phyloP scores from a whole-genome alignment of 92 coral and sea anemone species.

The Zoanthus sansibaricus region DNA sequence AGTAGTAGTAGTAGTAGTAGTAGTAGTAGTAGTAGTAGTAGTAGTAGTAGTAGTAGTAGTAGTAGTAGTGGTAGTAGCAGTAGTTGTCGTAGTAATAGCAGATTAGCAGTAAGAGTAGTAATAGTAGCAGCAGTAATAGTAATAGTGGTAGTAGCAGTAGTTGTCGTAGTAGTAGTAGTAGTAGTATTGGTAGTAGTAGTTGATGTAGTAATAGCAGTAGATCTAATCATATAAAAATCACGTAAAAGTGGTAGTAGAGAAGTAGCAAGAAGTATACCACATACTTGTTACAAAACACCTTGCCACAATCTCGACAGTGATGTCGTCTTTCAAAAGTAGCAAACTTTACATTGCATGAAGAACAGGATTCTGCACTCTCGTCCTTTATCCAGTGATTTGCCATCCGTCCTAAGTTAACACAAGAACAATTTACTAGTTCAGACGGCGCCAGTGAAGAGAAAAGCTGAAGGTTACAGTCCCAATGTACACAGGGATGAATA shows the following conservation, averaged over 20 bases:
- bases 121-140: not conserved
- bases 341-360: constrained; percentile 81
- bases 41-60: no score
- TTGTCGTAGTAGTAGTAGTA: not conserved
- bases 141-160: no score
- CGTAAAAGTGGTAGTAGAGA: not conserved
- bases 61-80: no score
- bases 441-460: no score
- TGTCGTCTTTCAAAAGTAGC: constrained; percentile 82
- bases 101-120: not conserved
- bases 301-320: constrained; percentile 98
- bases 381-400: constrained; percentile 99
- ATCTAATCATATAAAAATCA: not conserved
- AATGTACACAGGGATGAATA: no score
- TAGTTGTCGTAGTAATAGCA: no score
- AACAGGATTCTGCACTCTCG: constrained; percentile 84
- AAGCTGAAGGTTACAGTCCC: no score
- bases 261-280: not conserved
- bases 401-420: constrained; percentile 78
- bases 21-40: no score
- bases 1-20: no score
- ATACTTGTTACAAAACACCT: constrained; percentile 93
- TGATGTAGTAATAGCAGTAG: not conserved
- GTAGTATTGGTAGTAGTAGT: not conserved
- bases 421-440: no score